Conservation (phyloP, 2,113 vertebrate species). For the Piaya cayana region DNA sequence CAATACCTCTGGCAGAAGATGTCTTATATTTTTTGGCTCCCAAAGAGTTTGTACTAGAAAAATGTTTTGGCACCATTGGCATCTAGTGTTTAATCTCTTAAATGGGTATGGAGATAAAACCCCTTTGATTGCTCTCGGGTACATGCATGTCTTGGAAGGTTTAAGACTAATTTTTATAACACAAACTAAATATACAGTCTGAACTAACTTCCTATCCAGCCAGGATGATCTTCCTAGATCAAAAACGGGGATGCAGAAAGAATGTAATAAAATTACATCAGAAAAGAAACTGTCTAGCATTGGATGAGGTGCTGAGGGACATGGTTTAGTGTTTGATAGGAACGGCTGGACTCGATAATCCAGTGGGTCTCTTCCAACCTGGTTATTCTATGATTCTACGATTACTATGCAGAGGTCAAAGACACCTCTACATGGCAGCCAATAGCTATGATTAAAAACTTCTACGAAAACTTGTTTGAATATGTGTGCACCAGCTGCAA, state of each 20-base stretch:
- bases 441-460: background rate
- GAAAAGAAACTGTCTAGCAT: background rate
- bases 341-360: too few relatives aligned
- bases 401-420: background rate
- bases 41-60: constrained; percentile 14
- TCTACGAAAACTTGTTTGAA: constrained; percentile 3
- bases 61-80: constrained; percentile 24
- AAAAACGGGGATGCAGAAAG: constrained; percentile 14
- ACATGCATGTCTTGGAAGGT: background rate
- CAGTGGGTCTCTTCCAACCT: too few relatives aligned
- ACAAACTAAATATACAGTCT: background rate
- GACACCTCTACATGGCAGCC: background rate
- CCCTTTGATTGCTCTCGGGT: background rate
- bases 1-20: constrained; percentile 15
- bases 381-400: too few relatives aligned
- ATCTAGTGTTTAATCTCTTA: constrained; percentile 17
- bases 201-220: background rate
- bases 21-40: constrained; percentile 43
- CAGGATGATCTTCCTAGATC: constrained; percentile 4
- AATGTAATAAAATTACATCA: background rate
- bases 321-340: too few relatives aligned
- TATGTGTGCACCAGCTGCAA: background rate
- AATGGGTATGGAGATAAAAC: background rate
- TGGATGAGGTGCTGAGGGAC: too few relatives aligned
- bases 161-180: background rate